A percentile compares a stretch with the other conserved stretches of the same genome.
Conservation (phyloP, 2,113 vertebrate genomes). For the Rattus norvegicus region DNA sequence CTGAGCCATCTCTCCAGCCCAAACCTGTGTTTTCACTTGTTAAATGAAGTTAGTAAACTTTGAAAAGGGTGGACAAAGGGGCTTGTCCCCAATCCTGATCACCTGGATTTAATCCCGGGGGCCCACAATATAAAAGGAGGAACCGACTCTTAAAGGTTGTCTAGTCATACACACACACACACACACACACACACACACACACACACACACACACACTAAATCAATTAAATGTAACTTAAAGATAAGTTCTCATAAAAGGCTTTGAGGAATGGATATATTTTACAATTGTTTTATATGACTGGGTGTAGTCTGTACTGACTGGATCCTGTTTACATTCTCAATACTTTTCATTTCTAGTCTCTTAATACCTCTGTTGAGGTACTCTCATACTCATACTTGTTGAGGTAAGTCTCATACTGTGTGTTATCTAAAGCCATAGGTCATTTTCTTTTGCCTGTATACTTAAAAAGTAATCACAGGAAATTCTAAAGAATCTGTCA, state of each 20-base stretch:
- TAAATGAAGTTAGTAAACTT: slow-evolving; percentile 25
- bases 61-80: neutral
- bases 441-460: slow-evolving; percentile 16
- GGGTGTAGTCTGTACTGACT: neutral
- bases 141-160: neutral
- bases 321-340: neutral
- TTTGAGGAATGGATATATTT: neutral
- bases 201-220: neutral
- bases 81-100: neutral
- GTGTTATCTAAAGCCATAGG: neutral
- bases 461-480: neutral
- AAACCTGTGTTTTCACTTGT: neutral
- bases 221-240: neutral
- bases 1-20: too few relatives aligned
- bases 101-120: neutral
- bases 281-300: neutral
- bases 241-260: neutral
- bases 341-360: neutral
- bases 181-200: neutral
- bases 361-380: slow-evolving; percentile 41
- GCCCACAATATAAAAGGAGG: neutral
- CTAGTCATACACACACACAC: neutral
- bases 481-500: neutral
- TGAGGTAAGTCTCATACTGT: neutral
- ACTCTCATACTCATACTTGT: too few relatives aligned